Evolutionary conservation across 2,113 vertebrate genomes (phyloP).

Genomic region (Paedocypris sp.): DNA sequence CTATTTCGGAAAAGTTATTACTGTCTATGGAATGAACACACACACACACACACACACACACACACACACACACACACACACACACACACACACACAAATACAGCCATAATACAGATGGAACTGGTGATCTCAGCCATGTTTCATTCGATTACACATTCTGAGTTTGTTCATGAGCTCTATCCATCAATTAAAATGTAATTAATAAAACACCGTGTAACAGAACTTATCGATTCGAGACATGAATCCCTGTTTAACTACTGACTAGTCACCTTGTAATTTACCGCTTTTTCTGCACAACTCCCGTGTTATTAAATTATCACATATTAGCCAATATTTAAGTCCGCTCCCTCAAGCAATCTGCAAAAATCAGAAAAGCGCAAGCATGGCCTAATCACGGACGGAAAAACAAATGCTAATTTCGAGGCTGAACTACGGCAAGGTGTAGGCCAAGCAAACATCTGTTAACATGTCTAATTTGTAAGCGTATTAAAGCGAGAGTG

Average conservation of each 20-base stretch:
- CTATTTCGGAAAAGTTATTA: too few species aligned
- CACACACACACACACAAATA: too few species aligned
- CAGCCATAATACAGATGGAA: background rate
- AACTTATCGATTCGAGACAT: constrained; percentile 38
- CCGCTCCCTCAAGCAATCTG: constrained; percentile 33
- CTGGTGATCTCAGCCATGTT: background rate
- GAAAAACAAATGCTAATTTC: constrained; percentile 37
- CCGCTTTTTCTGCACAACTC: constrained; percentile 26
- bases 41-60: too few species aligned
- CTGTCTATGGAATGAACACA: too few species aligned
- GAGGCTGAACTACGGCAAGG: constrained; percentile 31
- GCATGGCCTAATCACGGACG: constrained; percentile 33
- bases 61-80: too few species aligned
- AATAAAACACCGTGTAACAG: constrained; percentile 36
- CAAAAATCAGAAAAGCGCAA: constrained; percentile 29
- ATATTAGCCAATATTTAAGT: constrained; percentile 33
- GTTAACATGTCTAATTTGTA: constrained; percentile 25
- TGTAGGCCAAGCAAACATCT: constrained; percentile 28
- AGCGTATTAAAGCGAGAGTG: constrained; percentile 27
- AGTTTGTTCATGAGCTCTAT: constrained; percentile 16
- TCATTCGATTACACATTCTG: constrained; percentile 31
- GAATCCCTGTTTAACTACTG: constrained; percentile 26
- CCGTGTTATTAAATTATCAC: constrained; percentile 31
- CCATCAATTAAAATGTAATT: constrained; percentile 32
- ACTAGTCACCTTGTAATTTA: constrained; percentile 26